Base-by-base conservation (phyloP, 2,113 vertebrate species). In the Hippotragus niger region DNA sequence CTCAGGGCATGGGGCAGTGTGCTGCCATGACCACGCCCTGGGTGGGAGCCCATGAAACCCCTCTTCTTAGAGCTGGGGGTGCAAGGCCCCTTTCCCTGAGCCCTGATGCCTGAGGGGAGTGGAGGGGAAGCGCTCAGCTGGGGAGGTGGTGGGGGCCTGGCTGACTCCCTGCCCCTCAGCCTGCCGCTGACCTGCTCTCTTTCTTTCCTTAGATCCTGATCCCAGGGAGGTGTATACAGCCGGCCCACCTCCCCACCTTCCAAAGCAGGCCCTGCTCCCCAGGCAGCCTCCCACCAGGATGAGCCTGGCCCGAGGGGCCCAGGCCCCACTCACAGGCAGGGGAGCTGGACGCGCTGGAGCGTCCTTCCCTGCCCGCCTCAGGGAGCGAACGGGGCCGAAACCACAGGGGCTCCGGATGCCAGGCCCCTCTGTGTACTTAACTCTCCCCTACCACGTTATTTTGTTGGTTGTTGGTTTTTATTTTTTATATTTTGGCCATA, bases 181-280 rank as follows among this genome's bases (percentile, higher is more conserved):
- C 74, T 52, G 27, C 36, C 9, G 1, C 2, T 97, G 53, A 96
- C 76, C 23, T 9, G 6, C 40, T 81, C 74, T 91, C 86, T 93
- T 55, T 98, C 67, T 94, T 31, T 76, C 97, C 89, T 33, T 95
- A 99, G 99, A 82, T 99, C 99, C 92, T 99, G 98, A 99, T 94
- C 57, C 85, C 7, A 3, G 0, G 62, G 89, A 45, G 23, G 55
- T 43, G 31, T 40, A 80, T 78, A 85, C 82, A 64, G 53, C 43
- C 3, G 2, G 81, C 80, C 86, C 21, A 55, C 53, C 64, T 92
- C 78, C 81, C 76, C 33, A 21, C 76, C 67, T 93, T 71, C 60
- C 94, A 94, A 74, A 95, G 74, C 81, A 81, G 91, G 93, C 53
- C 82, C 93, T 89, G 86, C 62, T 89, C 27, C 88, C 95, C 86